Conservation (phyloP, 1,140 invertebrate genomes). For the Zaprionus camerounensis region DNA sequence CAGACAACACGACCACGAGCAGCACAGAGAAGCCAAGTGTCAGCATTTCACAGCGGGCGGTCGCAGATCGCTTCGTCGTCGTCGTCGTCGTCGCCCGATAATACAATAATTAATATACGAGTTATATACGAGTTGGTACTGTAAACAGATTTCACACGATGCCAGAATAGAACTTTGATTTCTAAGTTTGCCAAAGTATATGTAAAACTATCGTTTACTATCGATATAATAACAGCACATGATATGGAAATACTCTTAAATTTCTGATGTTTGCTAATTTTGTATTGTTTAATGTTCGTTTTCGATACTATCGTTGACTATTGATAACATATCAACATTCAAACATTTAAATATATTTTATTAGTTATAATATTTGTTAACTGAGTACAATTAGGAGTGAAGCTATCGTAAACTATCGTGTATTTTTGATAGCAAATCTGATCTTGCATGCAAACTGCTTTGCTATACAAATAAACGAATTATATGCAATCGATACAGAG, state of each 20-base stretch:
- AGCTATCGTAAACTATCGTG: not conserved
- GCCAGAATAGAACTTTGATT: not conserved
- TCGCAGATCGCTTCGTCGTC: not conserved
- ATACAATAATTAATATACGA: slow-evolving; percentile 11
- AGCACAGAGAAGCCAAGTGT: slow-evolving; percentile 26
- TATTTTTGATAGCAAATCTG: not conserved
- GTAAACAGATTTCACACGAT: slow-evolving; percentile 20
- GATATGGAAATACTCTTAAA: no score
- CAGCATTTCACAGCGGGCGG: slow-evolving; percentile 45
- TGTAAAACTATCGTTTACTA: not conserved
- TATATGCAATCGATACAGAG: not conserved
- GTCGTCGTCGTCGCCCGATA: not conserved
- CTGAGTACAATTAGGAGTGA: no score
- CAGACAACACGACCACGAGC: not conserved
- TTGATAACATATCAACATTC: no score
- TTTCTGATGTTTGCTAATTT: no score
- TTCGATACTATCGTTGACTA: no score
- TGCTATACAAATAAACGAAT: not conserved
- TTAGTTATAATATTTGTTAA: no score
- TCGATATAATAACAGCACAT: no score
- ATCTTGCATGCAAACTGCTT: not conserved
- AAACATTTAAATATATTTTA: no score
- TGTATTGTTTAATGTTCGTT: no score
- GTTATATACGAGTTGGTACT: not conserved
- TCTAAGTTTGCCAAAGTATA: not conserved